Conservation (phyloP, 2,888 invertebrate genomes). For the Elmis aenea region DNA sequence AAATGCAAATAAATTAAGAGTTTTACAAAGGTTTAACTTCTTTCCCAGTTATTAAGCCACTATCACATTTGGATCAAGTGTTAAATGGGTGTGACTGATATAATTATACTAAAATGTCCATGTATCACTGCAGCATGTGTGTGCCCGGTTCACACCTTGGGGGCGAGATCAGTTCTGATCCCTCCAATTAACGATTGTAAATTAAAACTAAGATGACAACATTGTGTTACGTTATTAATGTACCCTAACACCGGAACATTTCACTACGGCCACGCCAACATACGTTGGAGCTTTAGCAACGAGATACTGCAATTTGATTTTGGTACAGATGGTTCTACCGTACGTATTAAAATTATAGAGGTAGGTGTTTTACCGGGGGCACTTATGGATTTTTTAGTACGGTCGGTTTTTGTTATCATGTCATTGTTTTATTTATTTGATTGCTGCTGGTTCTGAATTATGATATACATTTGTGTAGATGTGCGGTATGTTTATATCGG, state of each 20-base stretch:
- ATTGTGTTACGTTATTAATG: slow-evolving; percentile 26
- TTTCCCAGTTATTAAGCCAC: slow-evolving; percentile 33
- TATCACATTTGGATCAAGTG: slow-evolving; percentile 40
- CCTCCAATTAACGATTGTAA: slow-evolving; percentile 45
- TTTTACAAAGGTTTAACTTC: slow-evolving; percentile 19
- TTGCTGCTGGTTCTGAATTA: too few relatives aligned
- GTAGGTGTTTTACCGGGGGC: slow-evolving; percentile 22
- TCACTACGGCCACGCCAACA: too few relatives aligned
- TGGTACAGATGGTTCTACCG: slow-evolving; percentile 25
- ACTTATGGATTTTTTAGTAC: slow-evolving; percentile 9
- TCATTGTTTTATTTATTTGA: too few relatives aligned
- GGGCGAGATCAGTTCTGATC: slow-evolving; percentile 41
- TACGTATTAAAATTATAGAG: slow-evolving; percentile 26
- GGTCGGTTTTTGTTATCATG: too few relatives aligned
- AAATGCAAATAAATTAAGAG: too few relatives aligned
- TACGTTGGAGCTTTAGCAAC: too few relatives aligned
- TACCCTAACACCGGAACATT: too few relatives aligned
- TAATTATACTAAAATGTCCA: slow-evolving; percentile 47
- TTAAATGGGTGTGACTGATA: slow-evolving; percentile 45
- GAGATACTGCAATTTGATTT: slow-evolving; percentile 16
- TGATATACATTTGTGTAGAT: too few relatives aligned
- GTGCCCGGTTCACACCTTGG: slow-evolving; percentile 41
- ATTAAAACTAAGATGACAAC: slow-evolving; percentile 39
- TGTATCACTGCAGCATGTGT: slow-evolving; percentile 37
- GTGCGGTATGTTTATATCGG: too few relatives aligned